Percentiles rank a stretch among this genome's conserved stretches.
Evolutionary conservation across 2,797 vertebrate species (phyloP).

Genomic region (Lacerta agilis): DNA sequence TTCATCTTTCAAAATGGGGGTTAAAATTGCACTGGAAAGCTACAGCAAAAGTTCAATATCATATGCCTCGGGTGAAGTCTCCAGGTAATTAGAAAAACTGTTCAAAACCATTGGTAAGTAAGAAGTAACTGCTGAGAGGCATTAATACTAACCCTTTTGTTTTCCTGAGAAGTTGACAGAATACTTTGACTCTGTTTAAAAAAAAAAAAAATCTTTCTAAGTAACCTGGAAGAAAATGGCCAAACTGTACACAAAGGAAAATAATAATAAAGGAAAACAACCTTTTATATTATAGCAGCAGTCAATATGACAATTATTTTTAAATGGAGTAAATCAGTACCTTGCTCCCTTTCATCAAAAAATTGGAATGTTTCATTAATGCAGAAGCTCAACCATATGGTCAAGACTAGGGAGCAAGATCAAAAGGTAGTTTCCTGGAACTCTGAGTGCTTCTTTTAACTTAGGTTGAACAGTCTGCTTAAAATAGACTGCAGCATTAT

Average conservation of each 20-base stretch:
- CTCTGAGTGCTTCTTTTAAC: background rate
- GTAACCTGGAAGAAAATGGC: background rate
- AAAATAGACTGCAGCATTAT: background rate
- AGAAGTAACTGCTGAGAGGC: background rate
- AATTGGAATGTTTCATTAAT: background rate
- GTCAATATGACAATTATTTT: background rate
- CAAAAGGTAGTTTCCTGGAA: background rate
- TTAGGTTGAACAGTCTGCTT: background rate
- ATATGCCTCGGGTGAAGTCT: conserved; percentile 11
- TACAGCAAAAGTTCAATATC: background rate
- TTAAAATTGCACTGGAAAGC: conserved; percentile 17
- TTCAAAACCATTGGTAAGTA: background rate
- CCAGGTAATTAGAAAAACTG: conserved; percentile 14
- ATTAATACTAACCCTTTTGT: background rate
- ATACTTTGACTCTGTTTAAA: background rate
- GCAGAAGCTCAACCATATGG: background rate
- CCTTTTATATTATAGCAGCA: background rate
- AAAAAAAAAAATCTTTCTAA: background rate
- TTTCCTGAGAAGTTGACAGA: background rate
- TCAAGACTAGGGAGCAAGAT: too few relatives aligned
- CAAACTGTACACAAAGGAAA: background rate
- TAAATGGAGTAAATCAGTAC: background rate
- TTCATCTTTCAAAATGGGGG: conserved; percentile 17
- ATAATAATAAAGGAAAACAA: background rate
- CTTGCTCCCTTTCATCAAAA: background rate